Percentiles rank a stretch among this genome's conserved stretches.
phyloP scores from a whole-genome alignment of 2,797 vertebrate genomes.

The Catamblyrhynchus diadema region DNA sequence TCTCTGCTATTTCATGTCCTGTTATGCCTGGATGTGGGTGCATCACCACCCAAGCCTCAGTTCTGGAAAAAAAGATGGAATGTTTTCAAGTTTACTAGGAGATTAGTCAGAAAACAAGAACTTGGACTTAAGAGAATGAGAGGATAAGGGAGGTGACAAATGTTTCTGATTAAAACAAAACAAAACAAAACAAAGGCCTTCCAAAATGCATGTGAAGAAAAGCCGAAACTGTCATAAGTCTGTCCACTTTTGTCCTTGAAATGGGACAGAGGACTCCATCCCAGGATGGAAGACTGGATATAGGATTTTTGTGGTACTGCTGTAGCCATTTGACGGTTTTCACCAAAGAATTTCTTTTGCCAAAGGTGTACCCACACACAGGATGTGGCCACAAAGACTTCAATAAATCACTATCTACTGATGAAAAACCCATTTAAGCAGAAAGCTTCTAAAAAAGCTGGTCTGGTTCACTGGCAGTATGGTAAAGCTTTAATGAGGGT shows the following conservation, averaged over 20 bases:
- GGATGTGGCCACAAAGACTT: neutral
- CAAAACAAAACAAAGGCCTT: neutral
- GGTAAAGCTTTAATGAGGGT: neutral
- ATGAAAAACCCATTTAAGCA: neutral
- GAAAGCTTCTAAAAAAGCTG: neutral
- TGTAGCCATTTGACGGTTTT: neutral
- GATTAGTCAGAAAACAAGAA: neutral
- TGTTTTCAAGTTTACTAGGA: neutral
- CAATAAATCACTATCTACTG: neutral
- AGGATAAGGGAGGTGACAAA: neutral
- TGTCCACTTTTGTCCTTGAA: neutral
- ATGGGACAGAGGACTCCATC: neutral
- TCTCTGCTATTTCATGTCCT: neutral
- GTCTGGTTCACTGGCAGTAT: neutral
- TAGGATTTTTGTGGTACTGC: neutral
- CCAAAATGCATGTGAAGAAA: neutral
- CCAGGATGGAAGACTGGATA: neutral
- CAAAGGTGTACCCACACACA: neutral
- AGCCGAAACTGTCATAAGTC: accelerated
- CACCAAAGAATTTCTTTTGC: neutral
- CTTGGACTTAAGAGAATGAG: neutral
- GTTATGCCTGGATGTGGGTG: neutral
- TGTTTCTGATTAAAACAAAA: neutral
- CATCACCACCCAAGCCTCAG: neutral
- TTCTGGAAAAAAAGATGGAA: neutral